Base-by-base conservation (phyloP, 1,140 invertebrate species). In the Ctenoplectra terminalis region DNA sequence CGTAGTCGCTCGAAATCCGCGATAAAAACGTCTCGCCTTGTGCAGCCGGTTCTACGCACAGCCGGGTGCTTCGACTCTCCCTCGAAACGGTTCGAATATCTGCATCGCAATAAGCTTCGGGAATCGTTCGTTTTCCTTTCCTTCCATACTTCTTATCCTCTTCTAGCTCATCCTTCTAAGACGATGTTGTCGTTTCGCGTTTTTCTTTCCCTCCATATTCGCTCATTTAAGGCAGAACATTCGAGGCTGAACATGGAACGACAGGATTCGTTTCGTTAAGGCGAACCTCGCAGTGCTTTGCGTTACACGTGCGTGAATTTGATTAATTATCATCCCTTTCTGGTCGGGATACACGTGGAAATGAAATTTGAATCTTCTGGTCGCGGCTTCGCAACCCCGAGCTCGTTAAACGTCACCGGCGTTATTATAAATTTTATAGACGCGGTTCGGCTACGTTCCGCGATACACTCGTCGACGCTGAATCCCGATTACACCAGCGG, bases 1-100 rank as follows among this genome's bases (percentile, higher is more conserved):
- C 52, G 76, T 40, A 87, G 58, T 56, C 70, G 76, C 48, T 86
- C 48, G 61, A 87, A 87, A 81, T 87, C 56, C 67, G 66, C 82
- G 78, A 87, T 87, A 87, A 87, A 87, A 87, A 84, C 85, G 81
- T 87, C 78, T 82, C 84, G 40, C 48, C 66, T 52, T 66, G 29
- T 71, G 80, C 81, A 86, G 74, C 74, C 74, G 60, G 52, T 69
- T 85, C 50, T 37, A 77, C 81, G 79, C 54, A 15, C 67, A 13
- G 43, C 54, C n/a, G 34, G 54, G 17, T 70, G 48, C 31, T 69
- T 52, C 66, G 40, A 17, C 66, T 48, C 43, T 69, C 66, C 52
- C 54, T 37, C 76, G 67, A 40, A 79, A 79, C 77, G 69, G 46
- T 69, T 80, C 48, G 48, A 70, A 70, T 52, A 54, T 79, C 77